phyloP scores from a whole-genome alignment of 2,888 invertebrate species.

The Branchipolynoe longqiensis region DNA sequence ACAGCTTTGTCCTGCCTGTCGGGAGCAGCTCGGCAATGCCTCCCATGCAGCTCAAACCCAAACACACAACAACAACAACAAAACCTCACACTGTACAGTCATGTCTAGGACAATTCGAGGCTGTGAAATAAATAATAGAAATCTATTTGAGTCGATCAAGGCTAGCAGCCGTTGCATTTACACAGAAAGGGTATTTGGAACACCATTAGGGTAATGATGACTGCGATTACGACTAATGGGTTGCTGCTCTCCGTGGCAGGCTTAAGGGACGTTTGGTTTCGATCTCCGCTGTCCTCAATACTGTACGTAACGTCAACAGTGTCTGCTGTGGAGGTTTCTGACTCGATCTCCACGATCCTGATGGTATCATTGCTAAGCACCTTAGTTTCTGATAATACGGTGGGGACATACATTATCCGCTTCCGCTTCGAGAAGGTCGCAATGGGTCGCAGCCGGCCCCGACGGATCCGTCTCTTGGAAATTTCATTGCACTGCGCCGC shows the following conservation, averaged over 20 bases:
- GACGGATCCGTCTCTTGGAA: constrained; percentile 54
- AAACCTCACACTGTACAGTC: constrained; percentile 25
- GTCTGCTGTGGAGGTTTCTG: constrained; percentile 53
- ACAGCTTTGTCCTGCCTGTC: too few relatives aligned
- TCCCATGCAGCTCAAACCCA: too few relatives aligned
- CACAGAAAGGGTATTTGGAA: constrained; percentile 57
- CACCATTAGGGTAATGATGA: constrained; percentile 53
- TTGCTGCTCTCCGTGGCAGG: constrained; percentile 45
- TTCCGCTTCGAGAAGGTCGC: constrained; percentile 57
- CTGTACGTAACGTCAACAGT: constrained; percentile 40
- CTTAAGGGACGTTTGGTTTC: constrained; percentile 33
- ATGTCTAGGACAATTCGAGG: constrained; percentile 41
- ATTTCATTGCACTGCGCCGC: constrained; percentile 63
- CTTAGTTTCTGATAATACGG: constrained; percentile 15
- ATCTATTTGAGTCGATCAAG: neutral
- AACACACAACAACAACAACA: too few relatives aligned
- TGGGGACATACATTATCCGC: constrained; percentile 24
- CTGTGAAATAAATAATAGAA: constrained; percentile 25
- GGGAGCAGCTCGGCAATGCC: too few relatives aligned
- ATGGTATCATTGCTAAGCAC: constrained; percentile 51
- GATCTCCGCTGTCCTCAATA: constrained; percentile 8
- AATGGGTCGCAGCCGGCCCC: constrained; percentile 58
- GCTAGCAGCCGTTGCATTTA: constrained; percentile 52
- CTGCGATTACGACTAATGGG: constrained; percentile 52
- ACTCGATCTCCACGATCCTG: constrained; percentile 25